Conservation (phyloP, 2,113 vertebrate species). For the Dasyornis broadbenti region DNA sequence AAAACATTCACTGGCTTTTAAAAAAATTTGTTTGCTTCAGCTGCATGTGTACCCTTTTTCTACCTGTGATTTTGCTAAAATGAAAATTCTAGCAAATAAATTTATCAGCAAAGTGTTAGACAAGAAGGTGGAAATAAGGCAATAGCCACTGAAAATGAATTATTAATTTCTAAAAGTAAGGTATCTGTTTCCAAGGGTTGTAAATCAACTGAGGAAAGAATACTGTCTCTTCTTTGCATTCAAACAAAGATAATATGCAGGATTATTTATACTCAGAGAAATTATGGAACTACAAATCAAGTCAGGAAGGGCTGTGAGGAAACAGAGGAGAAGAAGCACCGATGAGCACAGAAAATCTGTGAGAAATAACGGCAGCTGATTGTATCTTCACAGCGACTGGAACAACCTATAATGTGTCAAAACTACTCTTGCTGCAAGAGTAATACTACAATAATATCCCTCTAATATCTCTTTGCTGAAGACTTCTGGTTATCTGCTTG, state of each 20-base stretch:
- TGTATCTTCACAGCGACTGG: neutral
- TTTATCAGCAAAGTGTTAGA: neutral
- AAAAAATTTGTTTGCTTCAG: neutral
- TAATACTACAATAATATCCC: neutral
- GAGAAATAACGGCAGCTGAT: neutral
- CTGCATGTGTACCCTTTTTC: neutral
- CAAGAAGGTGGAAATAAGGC: neutral
- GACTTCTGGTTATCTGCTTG: neutral
- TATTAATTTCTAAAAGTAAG: neutral
- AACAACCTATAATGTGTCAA: neutral
- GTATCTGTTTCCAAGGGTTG: neutral
- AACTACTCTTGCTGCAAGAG: neutral
- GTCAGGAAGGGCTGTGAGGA: neutral
- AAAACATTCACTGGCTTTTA: neutral
- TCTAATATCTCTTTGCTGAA: neutral
- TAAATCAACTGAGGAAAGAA: neutral
- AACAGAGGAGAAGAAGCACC: neutral
- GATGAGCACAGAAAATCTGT: neutral
- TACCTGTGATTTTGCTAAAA: neutral
- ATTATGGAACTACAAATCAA: neutral
- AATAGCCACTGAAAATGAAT: neutral
- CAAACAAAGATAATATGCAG: neutral
- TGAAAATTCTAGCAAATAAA: neutral
- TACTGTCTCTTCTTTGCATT: neutral
- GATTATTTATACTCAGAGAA: neutral